Base-by-base conservation (phyloP, 2,797 vertebrate species). In the Pseudochromis fuscus region DNA sequence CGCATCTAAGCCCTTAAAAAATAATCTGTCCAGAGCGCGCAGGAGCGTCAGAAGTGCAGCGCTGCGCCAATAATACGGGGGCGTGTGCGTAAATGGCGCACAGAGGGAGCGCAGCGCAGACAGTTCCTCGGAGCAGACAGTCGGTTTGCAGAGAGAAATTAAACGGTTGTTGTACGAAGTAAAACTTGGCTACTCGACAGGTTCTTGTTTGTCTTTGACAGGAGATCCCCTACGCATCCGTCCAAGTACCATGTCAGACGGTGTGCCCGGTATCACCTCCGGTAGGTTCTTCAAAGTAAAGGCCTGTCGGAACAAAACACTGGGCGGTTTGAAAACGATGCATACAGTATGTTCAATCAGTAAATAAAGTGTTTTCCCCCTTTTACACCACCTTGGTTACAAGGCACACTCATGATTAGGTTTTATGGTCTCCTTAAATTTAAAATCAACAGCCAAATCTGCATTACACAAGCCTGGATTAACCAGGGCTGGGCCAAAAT, bases 161-260 rank as follows among this genome's bases (percentile, higher is more conserved):
- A 46, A 48, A 57, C 6, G 24, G 42, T 53, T 53, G 27, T 51
- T 6, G 28, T 62, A 55, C 61, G 18, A 75, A 63, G 67, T 63
- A 4, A 65, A 90, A 91, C 79, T 83, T 80, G 82, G 72, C 78
- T 21, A 24, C 63, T 81, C 25, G 77, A 85, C 84, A 83, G 83
- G 67, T 78, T 75, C 62, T 64, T 58, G 58, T 84, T 81, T 77
- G 75, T 80, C 66, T 78, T 19, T 88, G 87, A 88, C 88, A 85
- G 87, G 80, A 90, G 83, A 86, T 85, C 79, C 88, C 86, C 88
- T 72, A n/a, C 76, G 63, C 76, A 21, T 73, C 72, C 38, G 57
- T 69, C 76, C 86, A 82, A 81, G 19, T 9, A 64, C 77, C 61
- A 86, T 77, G n/a, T 0, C 18, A 2, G 1, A 30, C 19, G 13